Evolutionary conservation across 2,888 invertebrate genomes (phyloP), one percentile per base, ranked within the genome.

Genomic region (Chironomus riparius): DNA sequence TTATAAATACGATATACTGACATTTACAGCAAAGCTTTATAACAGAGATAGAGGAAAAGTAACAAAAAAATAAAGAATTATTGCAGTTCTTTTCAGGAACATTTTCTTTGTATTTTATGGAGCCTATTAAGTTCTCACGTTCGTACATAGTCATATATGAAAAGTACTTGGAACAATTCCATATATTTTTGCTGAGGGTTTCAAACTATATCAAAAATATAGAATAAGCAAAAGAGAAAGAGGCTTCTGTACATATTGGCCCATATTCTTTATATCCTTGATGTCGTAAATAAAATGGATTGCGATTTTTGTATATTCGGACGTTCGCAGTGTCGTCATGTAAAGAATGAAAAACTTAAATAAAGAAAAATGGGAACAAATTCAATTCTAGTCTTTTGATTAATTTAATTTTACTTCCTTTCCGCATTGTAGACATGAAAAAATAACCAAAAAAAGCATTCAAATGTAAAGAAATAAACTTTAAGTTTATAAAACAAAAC

Each of bases 121-220:
- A 24, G 61, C 47, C 72, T 50, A 73, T 73, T 73, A 73, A 62
- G 47, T 73, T 38, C 72, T 62, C 61, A 73, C 61, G 72, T 72
- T 72, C 5, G 24, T 24, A 21, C 22, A 24, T 24, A 21, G 22
- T 3, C 22, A 22, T 13, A 65, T 24, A 61, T 21, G 48, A n/a
- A 48, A 5, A 38, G 10, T 38, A 38, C 62, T 70, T 73, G 72
- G 72, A 73, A 61, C 38, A 15, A 38, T 61, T 73, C 72, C 72
- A 73, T 71, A n/a, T 65, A 38, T 38, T 38, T 10, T 10, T 38
- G 7, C 38, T 38, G 38, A 38, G 38, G 38, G 38, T 65, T 21
- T 65, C 24, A 21, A 24, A 62, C 62, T 21, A 4, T 62, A 62
- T 62, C 62, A 62, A 62, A 50, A 13, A 56, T 10, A 38, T 10